Base-by-base conservation (phyloP, 2,797 vertebrate genomes). In the Erithacus rubecula region DNA sequence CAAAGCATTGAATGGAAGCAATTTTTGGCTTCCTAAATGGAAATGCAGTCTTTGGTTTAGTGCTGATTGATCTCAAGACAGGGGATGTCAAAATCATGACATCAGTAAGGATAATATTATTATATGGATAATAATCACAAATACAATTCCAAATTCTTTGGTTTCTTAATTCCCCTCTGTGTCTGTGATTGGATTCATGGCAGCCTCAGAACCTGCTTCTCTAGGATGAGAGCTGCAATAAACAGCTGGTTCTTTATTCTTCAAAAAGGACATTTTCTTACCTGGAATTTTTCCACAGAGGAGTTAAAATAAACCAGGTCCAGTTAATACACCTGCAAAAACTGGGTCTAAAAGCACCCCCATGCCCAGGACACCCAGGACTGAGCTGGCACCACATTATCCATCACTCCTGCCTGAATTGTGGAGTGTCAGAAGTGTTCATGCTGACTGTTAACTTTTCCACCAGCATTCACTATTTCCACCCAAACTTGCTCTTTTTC, bases 401-500 rank as follows among this genome's bases (percentile, higher is more conserved):
- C 58, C 62, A 74, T 74, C 84, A 58, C 55, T 72, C 46, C 90
- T 87, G 74, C 84, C 44, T 71, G 83, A 88, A 36, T 1, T 71
- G 64, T 7, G 47, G 9, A 39, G 17, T 55, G 60, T 52, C 69
- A 15, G 3, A 88, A 88, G 12, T 27, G 11, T 27, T 63, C 44
- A 41, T 51, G 76, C 75, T 71, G 17, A 49, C 72, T 74, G 59
- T 32, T 75, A 49, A 59, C 32, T 94, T 95, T 93, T 94, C 89
- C 87, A 94, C 39, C 51, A 68, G 51, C 11, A 34, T 47, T 79
- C 69, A 52, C 30, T 69, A 69, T 92, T 93, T 94, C 76, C 82
- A 83, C 64, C 51, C 53, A 86, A 39, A 87, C 23, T 74, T 58
- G 56, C 67, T 75, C 75, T 94, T 95, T 96, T 96, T 92, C 95